phyloP scores from a whole-genome alignment of 1,140 invertebrate genomes.

The Bilobella aurantiaca region DNA sequence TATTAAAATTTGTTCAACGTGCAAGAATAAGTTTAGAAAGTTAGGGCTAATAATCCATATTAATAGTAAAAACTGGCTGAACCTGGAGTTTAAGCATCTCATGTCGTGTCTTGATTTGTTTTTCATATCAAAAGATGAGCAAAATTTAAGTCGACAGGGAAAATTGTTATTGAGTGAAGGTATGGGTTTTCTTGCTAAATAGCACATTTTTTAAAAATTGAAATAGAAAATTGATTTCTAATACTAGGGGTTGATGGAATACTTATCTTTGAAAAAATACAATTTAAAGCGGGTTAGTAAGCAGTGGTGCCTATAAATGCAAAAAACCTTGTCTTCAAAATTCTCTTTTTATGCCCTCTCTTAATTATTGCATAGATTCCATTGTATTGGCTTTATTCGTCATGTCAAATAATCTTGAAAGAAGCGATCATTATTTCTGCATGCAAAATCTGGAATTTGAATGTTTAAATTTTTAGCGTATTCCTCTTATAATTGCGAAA shows the following conservation, averaged over 20 bases:
- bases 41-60: too few species aligned
- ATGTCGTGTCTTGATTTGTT: too few species aligned
- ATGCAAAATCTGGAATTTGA: background rate
- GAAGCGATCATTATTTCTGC: background rate
- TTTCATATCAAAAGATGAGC: background rate
- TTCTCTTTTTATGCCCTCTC: background rate
- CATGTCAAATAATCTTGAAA: slow-evolving; percentile 1
- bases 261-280: too few species aligned
- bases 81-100: too few species aligned
- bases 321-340: background rate
- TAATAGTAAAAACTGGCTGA: too few species aligned
- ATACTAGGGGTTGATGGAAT: too few species aligned
- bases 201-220: background rate
- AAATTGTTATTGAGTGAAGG: background rate
- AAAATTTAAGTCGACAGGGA: background rate
- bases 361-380: slow-evolving; percentile 7
- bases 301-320: background rate
- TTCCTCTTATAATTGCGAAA: too few species aligned
- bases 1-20: too few species aligned
- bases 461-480: background rate
- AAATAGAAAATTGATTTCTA: background rate
- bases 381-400: slow-evolving; percentile 4
- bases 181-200: background rate
- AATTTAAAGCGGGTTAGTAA: too few species aligned
- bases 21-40: too few species aligned